A percentile compares a stretch with the other conserved stretches of the same genome.
phyloP scores from a whole-genome alignment of 2,888 invertebrate species.

The Acleris laterana region DNA sequence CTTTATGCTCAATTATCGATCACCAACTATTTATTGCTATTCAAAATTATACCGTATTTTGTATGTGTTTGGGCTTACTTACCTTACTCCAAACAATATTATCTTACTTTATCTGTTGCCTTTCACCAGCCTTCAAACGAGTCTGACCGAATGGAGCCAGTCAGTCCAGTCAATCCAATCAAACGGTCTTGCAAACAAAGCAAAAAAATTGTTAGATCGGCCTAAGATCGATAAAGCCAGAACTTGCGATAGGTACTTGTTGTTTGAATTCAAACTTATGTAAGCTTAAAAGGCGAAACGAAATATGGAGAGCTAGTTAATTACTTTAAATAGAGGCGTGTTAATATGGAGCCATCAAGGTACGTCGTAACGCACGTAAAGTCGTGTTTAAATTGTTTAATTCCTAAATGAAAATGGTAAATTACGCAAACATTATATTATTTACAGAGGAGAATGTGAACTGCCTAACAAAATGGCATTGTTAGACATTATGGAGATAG shows the following conservation, averaged over 20 bases:
- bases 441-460: conserved; percentile 68
- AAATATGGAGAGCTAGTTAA: conserved; percentile 7
- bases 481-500: conserved; percentile 75
- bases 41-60: too few relatives aligned
- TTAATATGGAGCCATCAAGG: conserved; percentile 17
- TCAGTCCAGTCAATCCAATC: too few relatives aligned
- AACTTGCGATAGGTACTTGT: neutral
- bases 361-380: neutral
- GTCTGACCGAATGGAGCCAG: too few relatives aligned
- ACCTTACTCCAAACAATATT: too few relatives aligned
- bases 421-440: neutral
- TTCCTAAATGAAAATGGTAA: neutral
- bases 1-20: too few relatives aligned
- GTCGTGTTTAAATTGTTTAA: conserved; percentile 9
- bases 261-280: neutral
- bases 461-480: conserved; percentile 77
- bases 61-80: too few relatives aligned
- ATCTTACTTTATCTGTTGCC: too few relatives aligned
- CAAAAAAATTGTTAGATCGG: neutral
- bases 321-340: neutral
- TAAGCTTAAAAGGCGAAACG: neutral
- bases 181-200: neutral
- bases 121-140: too few relatives aligned
- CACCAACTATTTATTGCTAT: too few relatives aligned
- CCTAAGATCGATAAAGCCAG: neutral